Percentiles rank a stretch among this genome's conserved stretches.
These are phyloP conservation scores for Dasypogon diadema DNA, from an alignment of 2,888 invertebrate species.

Conservation along the genomic window DNA sequence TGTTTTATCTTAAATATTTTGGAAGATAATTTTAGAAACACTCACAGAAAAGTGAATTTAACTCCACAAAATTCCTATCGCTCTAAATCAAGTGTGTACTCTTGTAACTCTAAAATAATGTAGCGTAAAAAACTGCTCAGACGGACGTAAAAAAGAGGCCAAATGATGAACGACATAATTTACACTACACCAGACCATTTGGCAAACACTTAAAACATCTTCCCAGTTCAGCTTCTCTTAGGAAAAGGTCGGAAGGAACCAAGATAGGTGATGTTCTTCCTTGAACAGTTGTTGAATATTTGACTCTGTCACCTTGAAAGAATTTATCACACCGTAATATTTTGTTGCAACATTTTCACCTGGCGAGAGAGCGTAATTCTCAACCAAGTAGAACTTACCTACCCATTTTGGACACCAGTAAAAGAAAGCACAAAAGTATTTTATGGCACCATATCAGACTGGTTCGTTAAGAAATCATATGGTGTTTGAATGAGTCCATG, in stretches of 20 bases:
- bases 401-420: background rate
- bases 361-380: slow-evolving; percentile 1
- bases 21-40: too few relatives aligned
- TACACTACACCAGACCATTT: slow-evolving; percentile 22
- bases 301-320: slow-evolving; percentile 22
- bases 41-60: slow-evolving; percentile 9
- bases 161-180: slow-evolving; percentile 31
- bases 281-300: slow-evolving; percentile 33
- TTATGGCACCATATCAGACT: too few relatives aligned
- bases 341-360: slow-evolving; percentile 7
- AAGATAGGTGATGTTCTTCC: slow-evolving; percentile 4
- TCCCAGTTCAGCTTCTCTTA: background rate
- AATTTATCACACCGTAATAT: slow-evolving; percentile 24
- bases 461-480: too few relatives aligned
- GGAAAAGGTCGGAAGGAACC: background rate
- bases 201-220: slow-evolving; percentile 19
- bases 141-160: slow-evolving; percentile 4
- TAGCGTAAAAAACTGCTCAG: slow-evolving; percentile 19
- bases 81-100: slow-evolving; percentile 19
- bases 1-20: too few relatives aligned
- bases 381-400: background rate
- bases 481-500: background rate
- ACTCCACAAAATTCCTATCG: background rate
- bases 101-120: slow-evolving; percentile 23
- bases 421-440: background rate